A percentile compares a stretch with the other conserved stretches of the same genome.
phyloP scores from a whole-genome alignment of 2,888 invertebrate species.

The Chrysopilus asiliformis region DNA sequence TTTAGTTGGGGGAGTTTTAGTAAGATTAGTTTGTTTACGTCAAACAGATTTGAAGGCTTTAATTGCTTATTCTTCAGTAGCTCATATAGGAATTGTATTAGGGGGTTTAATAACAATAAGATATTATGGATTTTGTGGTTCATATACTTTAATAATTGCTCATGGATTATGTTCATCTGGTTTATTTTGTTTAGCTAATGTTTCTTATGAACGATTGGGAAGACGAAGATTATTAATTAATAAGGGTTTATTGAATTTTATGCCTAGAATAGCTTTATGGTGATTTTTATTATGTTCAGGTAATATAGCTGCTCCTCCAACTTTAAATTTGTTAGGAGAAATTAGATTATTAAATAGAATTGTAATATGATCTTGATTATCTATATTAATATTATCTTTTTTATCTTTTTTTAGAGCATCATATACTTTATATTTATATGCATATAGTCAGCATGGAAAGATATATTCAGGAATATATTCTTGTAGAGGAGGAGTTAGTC shows the following conservation, averaged over 20 bases:
- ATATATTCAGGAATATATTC: slow-evolving; percentile 39
- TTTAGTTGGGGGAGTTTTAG: slow-evolving; percentile 44
- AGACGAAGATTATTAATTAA: slow-evolving; percentile 50
- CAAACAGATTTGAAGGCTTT: slow-evolving; percentile 57
- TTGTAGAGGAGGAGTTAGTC: slow-evolving; percentile 38
- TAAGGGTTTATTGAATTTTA: slow-evolving; percentile 47
- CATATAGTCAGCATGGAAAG: slow-evolving; percentile 47
- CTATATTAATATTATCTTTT: slow-evolving; percentile 42
- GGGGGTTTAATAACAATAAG: slow-evolving; percentile 42
- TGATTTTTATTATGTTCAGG: slow-evolving; percentile 51
- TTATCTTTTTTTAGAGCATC: slow-evolving; percentile 50
- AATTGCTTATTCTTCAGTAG: slow-evolving; percentile 62
- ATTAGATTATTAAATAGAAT: slow-evolving; percentile 49
- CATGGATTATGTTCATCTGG: slow-evolving; percentile 54
- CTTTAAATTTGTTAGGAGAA: slow-evolving; percentile 51
- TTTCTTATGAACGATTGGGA: slow-evolving; percentile 45
- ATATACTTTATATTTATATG: slow-evolving; percentile 52
- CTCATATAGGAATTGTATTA: slow-evolving; percentile 55
- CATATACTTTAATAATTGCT: slow-evolving; percentile 46
- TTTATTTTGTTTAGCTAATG: slow-evolving; percentile 51
- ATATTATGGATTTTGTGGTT: slow-evolving; percentile 40
- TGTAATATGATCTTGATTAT: slow-evolving; percentile 38
- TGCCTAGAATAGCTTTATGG: slow-evolving; percentile 44
- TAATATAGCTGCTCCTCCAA: slow-evolving; percentile 54
- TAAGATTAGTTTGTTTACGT: slow-evolving; percentile 51